A percentile compares a stretch with the other conserved stretches of the same genome.
These are phyloP conservation scores for Varanus komodoensis DNA, from an alignment of 2,113 vertebrate genomes.

Conservation along the genomic window DNA sequence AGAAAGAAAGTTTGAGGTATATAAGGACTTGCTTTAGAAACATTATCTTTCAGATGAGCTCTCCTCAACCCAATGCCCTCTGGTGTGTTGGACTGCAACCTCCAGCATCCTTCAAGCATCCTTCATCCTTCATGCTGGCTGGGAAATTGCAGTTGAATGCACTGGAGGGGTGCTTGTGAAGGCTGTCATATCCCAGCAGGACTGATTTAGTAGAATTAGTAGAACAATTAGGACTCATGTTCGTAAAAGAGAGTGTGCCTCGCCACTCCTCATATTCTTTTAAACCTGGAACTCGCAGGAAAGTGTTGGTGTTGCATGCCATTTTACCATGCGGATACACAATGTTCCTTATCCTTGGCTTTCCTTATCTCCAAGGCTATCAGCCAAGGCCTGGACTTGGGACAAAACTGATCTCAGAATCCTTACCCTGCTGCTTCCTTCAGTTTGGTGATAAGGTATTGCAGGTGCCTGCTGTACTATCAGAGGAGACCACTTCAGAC, in stretches of 20 bases:
- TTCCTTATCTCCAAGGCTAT: not conserved
- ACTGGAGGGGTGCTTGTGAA: too few relatives aligned
- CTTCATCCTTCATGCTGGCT: too few relatives aligned
- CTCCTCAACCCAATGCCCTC: too few relatives aligned
- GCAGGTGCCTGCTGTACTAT: too few relatives aligned
- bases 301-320: not conserved
- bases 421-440: not conserved
- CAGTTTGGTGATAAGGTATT: not conserved
- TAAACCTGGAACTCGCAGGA: not conserved
- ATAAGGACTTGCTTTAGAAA: not conserved
- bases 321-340: not conserved
- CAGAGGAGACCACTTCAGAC: not conserved
- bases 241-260: not conserved
- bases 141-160: too few relatives aligned
- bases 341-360: not conserved
- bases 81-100: too few relatives aligned
- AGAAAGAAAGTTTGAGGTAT: not conserved
- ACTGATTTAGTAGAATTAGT: not conserved
- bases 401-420: not conserved
- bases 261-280: not conserved
- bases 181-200: too few relatives aligned
- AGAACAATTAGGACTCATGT: not conserved
- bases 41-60: not conserved
- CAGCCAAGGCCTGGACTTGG: not conserved
- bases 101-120: too few relatives aligned